A percentile compares a stretch with the other conserved stretches of the same genome.
These are phyloP conservation scores for Battus philenor DNA, from an alignment of 1,140 invertebrate genomes.

Conservation along the genomic window DNA sequence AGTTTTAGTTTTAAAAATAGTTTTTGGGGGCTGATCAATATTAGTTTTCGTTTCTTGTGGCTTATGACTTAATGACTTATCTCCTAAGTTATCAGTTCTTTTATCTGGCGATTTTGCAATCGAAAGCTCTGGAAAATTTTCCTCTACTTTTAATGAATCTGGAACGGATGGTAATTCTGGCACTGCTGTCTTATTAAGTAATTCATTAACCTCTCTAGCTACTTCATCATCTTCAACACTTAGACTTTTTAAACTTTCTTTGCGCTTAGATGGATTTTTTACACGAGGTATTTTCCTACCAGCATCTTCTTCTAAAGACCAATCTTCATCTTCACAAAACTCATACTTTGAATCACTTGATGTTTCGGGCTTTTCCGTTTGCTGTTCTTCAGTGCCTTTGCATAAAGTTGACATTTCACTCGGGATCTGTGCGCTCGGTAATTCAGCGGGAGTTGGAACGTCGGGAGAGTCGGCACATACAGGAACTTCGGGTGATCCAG, in stretches of 20 bases:
- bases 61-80: conserved; percentile 20
- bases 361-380: conserved; percentile 47
- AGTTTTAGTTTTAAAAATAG: conserved; percentile 73
- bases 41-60: conserved; percentile 36
- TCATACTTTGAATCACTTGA: conserved; percentile 72
- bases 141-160: conserved; percentile 60
- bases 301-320: conserved; percentile 62
- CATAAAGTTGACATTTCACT: conserved; percentile 23
- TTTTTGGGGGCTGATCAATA: conserved; percentile 57
- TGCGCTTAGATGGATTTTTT: conserved; percentile 57
- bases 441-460: conserved; percentile 44
- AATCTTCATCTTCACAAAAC: conserved; percentile 77
- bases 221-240: conserved; percentile 70
- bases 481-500: conserved; percentile 69
- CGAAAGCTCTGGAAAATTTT: conserved; percentile 72
- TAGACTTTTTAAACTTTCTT: conserved; percentile 56
- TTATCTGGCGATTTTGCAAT: conserved; percentile 70
- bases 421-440: conserved; percentile 38
- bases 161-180: conserved; percentile 72
- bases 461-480: conserved; percentile 59
- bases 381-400: conserved; percentile 49
- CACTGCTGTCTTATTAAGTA: conserved; percentile 76
- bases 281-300: conserved; percentile 75
- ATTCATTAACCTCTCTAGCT: conserved; percentile 73
- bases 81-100: conserved; percentile 30